Base-by-base conservation (phyloP, 2,113 vertebrate genomes). In the Hippocampus guttulatus region DNA sequence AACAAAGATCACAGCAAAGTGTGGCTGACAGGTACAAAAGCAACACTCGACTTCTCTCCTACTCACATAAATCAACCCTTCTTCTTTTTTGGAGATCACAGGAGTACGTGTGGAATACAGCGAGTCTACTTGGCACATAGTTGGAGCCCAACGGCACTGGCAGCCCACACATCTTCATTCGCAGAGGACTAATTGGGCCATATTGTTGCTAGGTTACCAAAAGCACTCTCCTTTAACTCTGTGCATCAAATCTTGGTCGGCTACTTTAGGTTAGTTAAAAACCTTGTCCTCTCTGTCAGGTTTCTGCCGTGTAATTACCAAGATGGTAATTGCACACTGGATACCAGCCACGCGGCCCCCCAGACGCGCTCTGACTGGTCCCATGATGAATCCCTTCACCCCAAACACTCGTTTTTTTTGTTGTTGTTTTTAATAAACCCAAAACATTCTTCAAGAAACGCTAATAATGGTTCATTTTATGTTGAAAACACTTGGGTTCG, bases 171-270 rank as follows among this genome's bases (percentile, higher is more conserved):
- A 65, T 47, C 23, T 14, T 65, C 45, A 64, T 25, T 64, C 21
- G 41, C n/a, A 27, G 23, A 65, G 41, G 64, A 47, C 40, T 47
- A 65, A 65, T 65, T 65, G 64, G 64, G 23, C n/a, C 64, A 4
- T 16, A 65, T 65, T 65, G 64, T 65, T 65, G 64, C 64, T 65
- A 65, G 64, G 64, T 65, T 65, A 65, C 64, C 41, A 47, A 65
- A 16, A 47, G 23, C 41, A 43, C n/a, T 64, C 63, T 15, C 41
- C 41, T n/a, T 64, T 41, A 38, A 38, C 33, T 18, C n/a, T 9
- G 8, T 47, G 43, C 12, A 45, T 47, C 23, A 18, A 47, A 65
- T 41, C 43, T 47, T 45, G 63, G n/a, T 45, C 8, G 40, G 23
- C 27, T 47, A 16, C 11, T 25, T 41, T 64, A 15, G 21, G 43